Percentiles rank a stretch among this genome's conserved stretches.
phyloP scores from a whole-genome alignment of 2,888 invertebrate genomes.

The Caenorhabditis parvicauda region DNA sequence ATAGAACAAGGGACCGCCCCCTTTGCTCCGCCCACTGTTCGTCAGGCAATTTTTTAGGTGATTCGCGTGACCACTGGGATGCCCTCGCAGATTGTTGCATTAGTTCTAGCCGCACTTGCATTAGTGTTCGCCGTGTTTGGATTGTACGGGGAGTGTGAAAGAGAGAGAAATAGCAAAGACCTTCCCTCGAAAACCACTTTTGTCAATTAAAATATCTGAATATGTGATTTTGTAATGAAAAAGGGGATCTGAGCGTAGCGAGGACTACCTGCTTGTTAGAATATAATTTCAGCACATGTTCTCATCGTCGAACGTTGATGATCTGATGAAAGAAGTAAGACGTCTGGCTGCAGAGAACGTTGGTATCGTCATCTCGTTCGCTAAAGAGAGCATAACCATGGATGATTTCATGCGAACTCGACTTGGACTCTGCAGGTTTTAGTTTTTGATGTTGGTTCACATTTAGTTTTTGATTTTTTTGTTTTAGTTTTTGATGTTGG shows the following conservation, averaged over 20 bases:
- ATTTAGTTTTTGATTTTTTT: neutral
- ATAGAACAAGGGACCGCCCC: no score
- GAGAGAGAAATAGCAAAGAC: neutral
- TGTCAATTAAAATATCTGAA: neutral
- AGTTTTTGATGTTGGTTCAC: constrained; percentile 6
- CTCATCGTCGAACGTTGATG: constrained; percentile 79
- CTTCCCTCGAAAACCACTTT: no score
- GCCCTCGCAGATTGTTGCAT: no score
- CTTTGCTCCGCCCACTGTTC: no score
- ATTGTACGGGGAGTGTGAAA: no score
- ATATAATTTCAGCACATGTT: constrained; percentile 66
- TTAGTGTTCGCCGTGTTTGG: no score
- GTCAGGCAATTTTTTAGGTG: no score
- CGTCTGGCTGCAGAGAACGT: constrained; percentile 80
- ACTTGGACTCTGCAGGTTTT: constrained; percentile 85
- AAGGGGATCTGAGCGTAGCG: no score
- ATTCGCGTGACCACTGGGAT: no score
- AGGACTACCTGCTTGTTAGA: neutral
- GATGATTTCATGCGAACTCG: constrained; percentile 83
- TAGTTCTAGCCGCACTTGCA: no score
- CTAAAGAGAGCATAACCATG: constrained; percentile 78
- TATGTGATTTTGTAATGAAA: neutral
- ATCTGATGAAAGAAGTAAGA: constrained; percentile 81
- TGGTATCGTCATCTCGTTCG: constrained; percentile 79
- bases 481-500: neutral